Percentiles rank a stretch among this genome's conserved stretches.
These are phyloP conservation scores for Pseudochirops corinnae DNA, from an alignment of 2,797 vertebrate genomes.

Conservation along the genomic window DNA sequence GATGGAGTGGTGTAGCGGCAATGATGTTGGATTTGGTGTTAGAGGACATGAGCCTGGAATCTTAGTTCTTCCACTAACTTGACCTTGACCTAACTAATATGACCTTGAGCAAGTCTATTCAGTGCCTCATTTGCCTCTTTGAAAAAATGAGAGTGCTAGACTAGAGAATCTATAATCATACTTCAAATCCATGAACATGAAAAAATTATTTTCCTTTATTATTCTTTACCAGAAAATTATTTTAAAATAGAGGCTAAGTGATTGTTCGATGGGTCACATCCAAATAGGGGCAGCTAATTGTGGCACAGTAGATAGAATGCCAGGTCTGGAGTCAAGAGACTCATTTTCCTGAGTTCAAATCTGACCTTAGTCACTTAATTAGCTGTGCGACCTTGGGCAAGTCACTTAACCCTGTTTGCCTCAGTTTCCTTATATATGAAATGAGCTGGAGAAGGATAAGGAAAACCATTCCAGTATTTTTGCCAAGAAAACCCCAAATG, in stretches of 20 bases:
- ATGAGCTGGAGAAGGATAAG: background rate
- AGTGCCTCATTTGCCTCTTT: background rate
- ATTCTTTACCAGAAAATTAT: background rate
- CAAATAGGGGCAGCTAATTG: background rate
- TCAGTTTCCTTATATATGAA: background rate
- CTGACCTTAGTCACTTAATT: background rate
- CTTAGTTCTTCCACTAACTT: background rate
- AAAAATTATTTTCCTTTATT: background rate
- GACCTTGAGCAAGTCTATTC: background rate
- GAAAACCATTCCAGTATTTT: background rate
- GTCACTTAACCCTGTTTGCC: background rate
- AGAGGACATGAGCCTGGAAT: background rate
- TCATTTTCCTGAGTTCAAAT: background rate
- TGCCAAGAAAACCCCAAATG: background rate
- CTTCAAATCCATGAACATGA: background rate
- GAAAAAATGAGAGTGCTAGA: background rate
- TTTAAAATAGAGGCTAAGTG: background rate
- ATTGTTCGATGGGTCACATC: background rate
- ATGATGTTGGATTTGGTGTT: background rate
- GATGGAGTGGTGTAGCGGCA: background rate
- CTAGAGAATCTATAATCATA: background rate
- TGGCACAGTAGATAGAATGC: background rate
- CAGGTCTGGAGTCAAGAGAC: background rate
- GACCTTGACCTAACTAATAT: background rate
- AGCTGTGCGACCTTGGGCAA: background rate